Base-by-base conservation (phyloP, 2,888 invertebrate species). In the Arge pagana region DNA sequence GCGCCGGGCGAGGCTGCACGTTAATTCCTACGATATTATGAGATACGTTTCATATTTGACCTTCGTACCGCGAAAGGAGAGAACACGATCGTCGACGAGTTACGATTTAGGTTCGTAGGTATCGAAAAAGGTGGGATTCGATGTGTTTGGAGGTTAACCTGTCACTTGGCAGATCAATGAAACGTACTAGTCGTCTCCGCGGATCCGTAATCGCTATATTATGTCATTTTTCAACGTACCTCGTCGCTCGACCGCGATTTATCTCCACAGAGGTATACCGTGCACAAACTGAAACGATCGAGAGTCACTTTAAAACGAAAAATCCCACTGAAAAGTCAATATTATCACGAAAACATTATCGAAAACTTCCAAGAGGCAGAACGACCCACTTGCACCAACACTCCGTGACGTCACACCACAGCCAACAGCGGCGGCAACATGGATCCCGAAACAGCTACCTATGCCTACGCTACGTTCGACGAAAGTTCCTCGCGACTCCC, bases 331-430 rank as follows among this genome's bases (percentile, higher is more conserved):
- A 58, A 57, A 57, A 58, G 57, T 57, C 54, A 57, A 58, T 57
- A 55, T 60, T 64, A 68, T 66, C 64, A 64, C 64, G 63, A 68
- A 62, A 64, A 65, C 70, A 68, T 70, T 56, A 62, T 67, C 58
- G 56, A 50, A 57, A 63, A 62, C 53, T 57, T 60, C 60, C 61
- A 62, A 55, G 55, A 56, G 60, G 55, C 57, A 56, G 60, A 62
- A 58, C 57, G 56, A 57, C 52, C 57, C 58, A 61, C 61, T 62
- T 64, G 64, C 66, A 68, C 67, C 66, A 65, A 68, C 69, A 70
- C 66, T 63, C 60, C 58, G 67, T 70, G 70, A 70, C 70, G 70
- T 70, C 70, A 70, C 67, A 63, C 62, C 54, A 58, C 56, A 45
- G 36, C 7, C 53, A 35, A 42, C 62, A 59, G 55, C 57, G 63